Conservation (phyloP, 2,888 invertebrate genomes). For the Andrena minutula region DNA sequence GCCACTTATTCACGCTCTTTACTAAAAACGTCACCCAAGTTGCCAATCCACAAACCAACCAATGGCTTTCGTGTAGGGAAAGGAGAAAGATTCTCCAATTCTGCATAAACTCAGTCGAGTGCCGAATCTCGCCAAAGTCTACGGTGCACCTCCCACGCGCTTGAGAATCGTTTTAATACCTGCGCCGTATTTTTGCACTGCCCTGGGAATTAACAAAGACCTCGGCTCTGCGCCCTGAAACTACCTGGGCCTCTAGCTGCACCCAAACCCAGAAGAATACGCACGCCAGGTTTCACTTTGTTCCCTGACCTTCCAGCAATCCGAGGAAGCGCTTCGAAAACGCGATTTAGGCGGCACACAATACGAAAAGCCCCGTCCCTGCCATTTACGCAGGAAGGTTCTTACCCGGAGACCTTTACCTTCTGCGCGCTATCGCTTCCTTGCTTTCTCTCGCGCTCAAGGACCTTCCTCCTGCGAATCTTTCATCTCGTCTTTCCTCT, state of each 20-base stretch:
- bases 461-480: background rate
- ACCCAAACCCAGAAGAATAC: background rate
- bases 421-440: slow-evolving; percentile 10
- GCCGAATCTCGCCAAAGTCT: background rate
- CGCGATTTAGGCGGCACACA: slow-evolving; percentile 19
- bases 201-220: slow-evolving; percentile 36
- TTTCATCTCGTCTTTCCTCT: slow-evolving; percentile 1
- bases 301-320: slow-evolving; percentile 28
- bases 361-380: slow-evolving; percentile 18
- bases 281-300: slow-evolving; percentile 42
- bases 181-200: slow-evolving; percentile 23
- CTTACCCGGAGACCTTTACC: background rate
- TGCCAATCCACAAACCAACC: too few relatives aligned
- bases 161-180: slow-evolving; percentile 6
- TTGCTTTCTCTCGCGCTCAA: background rate
- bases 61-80: too few relatives aligned
- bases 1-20: too few relatives aligned
- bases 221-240: background rate
- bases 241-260: slow-evolving; percentile 40
- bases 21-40: too few relatives aligned
- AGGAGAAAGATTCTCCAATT: background rate
- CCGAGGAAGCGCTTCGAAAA: slow-evolving; percentile 41
- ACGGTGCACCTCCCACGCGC: background rate
- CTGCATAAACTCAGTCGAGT: background rate
- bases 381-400: slow-evolving; percentile 14